Evolutionary conservation across 2,888 invertebrate species (phyloP).

Genomic region (Calameuta idolon): DNA sequence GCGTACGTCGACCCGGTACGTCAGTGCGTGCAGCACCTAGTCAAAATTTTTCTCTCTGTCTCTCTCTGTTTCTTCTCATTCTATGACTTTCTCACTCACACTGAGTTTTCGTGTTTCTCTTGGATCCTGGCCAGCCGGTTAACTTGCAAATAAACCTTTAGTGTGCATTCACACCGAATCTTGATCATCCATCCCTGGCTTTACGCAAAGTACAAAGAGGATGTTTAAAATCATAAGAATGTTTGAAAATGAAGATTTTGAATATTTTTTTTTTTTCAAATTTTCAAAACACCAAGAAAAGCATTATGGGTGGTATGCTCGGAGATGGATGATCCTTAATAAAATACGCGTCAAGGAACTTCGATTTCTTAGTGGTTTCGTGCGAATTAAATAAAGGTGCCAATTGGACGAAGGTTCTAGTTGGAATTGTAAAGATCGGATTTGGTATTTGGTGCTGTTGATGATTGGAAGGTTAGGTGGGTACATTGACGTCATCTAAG

Average conservation of each 20-base stretch:
- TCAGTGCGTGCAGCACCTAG: conserved; percentile 5
- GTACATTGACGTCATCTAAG: not conserved
- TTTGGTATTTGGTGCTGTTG: not conserved
- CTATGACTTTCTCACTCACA: not conserved
- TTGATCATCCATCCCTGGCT: not conserved
- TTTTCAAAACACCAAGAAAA: not conserved
- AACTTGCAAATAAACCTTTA: conserved; percentile 43
- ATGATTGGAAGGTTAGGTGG: not conserved
- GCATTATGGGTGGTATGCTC: not conserved
- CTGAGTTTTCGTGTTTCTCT: conserved; percentile 32
- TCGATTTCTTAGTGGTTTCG: not conserved
- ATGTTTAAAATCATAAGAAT: not conserved
- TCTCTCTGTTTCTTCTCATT: not conserved
- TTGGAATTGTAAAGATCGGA: not conserved
- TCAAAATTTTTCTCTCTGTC: not conserved
- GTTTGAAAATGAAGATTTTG: not conserved
- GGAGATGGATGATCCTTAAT: not conserved
- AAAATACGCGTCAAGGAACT: not conserved
- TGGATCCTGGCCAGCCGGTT: conserved; percentile 43
- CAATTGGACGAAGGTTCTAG: not conserved
- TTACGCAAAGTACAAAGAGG: not conserved
- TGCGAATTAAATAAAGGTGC: not conserved
- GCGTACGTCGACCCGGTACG: conserved; percentile 42
- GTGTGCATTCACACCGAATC: conserved; percentile 32
- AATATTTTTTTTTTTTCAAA: not conserved